Percentiles rank a stretch among this genome's conserved stretches.
phyloP scores from a whole-genome alignment of 1,140 invertebrate genomes.

The Parapsyche elsis region DNA sequence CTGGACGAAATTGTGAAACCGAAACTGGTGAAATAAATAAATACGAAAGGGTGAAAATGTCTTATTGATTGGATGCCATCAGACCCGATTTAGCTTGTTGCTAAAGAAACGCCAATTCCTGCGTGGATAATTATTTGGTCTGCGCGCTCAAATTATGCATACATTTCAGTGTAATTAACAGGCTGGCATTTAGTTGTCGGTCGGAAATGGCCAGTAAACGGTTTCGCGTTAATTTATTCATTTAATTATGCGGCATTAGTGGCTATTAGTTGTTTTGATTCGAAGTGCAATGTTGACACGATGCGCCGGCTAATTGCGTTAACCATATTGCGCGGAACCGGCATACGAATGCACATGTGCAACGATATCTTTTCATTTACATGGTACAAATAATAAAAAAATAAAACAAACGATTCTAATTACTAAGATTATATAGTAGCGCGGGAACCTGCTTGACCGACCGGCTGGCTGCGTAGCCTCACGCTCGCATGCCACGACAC shows the following conservation, averaged over 20 bases:
- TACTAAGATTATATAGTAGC: not conserved
- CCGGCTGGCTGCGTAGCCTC: no score
- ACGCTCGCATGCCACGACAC: no score
- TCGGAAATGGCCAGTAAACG: slow-evolving; percentile 27
- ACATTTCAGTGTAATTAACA: slow-evolving; percentile 12
- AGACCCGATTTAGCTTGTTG: no score
- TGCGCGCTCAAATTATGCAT: not conserved
- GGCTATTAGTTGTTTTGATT: slow-evolving; percentile 54
- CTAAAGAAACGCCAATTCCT: no score
- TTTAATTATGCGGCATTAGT: slow-evolving; percentile 53
- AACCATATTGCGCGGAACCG: slow-evolving; percentile 2
- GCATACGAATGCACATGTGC: not conserved
- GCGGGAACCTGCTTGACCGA: no score
- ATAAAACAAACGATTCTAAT: not conserved
- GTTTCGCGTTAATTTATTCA: slow-evolving; percentile 52
- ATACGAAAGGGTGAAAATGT: no score
- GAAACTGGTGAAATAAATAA: no score
- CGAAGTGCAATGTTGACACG: slow-evolving; percentile 52
- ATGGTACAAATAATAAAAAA: no score
- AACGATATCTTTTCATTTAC: not conserved
- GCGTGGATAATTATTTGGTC: no score
- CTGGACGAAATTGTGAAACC: no score
- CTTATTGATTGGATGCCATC: no score
- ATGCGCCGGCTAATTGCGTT: slow-evolving; percentile 50
- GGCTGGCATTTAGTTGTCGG: not conserved